Evolutionary conservation across 2,888 invertebrate genomes (phyloP).

Genomic region (Calliphora vomitoria): DNA sequence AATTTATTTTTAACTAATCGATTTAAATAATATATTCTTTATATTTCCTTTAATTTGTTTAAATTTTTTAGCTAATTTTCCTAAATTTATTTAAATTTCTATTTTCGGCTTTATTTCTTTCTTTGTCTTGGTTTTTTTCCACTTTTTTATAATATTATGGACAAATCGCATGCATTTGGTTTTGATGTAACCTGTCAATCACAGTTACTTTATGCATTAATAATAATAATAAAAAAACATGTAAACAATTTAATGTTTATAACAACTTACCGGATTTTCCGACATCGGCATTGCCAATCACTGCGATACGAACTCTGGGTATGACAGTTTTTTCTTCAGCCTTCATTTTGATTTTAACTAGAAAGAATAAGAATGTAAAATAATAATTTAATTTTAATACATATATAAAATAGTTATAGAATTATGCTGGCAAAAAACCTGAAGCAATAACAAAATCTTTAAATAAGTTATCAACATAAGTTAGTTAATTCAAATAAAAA

Average conservation of each 20-base stretch:
- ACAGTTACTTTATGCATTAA: slow-evolving; percentile 9
- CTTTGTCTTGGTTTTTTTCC: neutral
- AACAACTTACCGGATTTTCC: slow-evolving; percentile 89
- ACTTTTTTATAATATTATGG: neutral
- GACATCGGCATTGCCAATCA: slow-evolving; percentile 91
- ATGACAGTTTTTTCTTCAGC: slow-evolving; percentile 87
- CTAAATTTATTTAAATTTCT: too few species aligned
- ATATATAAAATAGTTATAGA: neutral
- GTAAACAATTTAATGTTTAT: slow-evolving; percentile 9
- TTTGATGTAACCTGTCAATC: slow-evolving; percentile 55
- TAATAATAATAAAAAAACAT: neutral
- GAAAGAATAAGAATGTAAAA: slow-evolving; percentile 50
- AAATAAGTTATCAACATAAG: slow-evolving; percentile 29
- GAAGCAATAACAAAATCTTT: slow-evolving; percentile 20
- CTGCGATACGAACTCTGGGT: slow-evolving; percentile 90
- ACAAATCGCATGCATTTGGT: slow-evolving; percentile 19
- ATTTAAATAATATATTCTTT: too few species aligned
- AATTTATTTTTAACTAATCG: too few species aligned
- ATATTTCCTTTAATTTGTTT: too few species aligned
- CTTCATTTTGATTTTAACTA: slow-evolving; percentile 84
- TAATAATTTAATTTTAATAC: slow-evolving; percentile 20
- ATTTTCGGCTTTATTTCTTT: neutral
- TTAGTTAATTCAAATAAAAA: slow-evolving; percentile 19
- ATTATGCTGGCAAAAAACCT: neutral
- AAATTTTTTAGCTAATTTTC: too few species aligned